phyloP scores from a whole-genome alignment of 2,888 invertebrate species.

The Stenolophus ochropezus region DNA sequence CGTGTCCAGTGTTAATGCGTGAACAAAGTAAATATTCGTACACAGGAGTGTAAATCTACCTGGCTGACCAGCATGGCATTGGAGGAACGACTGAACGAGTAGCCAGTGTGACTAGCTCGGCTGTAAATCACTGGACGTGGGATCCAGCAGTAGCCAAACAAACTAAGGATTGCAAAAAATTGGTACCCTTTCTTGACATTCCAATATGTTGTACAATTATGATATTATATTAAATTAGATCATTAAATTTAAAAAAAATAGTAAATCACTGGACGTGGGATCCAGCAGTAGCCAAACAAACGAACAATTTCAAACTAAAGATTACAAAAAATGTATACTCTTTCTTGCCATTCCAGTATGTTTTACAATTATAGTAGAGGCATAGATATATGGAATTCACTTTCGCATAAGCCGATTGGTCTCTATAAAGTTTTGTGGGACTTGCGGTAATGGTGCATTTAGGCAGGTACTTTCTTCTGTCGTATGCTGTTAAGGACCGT shows the following conservation, averaged over 20 bases:
- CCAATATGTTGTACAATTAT: background rate
- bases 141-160: background rate
- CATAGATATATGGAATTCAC: too few species aligned
- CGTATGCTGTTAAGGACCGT: too few species aligned
- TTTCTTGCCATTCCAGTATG: background rate
- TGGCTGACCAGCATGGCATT: background rate
- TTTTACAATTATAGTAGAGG: background rate
- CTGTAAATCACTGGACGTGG: constrained; percentile 29
- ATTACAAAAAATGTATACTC: too few species aligned
- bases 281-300: background rate
- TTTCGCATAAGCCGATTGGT: too few species aligned
- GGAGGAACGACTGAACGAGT: background rate
- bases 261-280: constrained; percentile 27
- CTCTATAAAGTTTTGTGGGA: too few species aligned
- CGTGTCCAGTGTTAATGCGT: constrained; percentile 29
- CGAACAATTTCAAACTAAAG: background rate
- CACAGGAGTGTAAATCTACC: constrained; percentile 26
- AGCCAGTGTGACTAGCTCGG: constrained; percentile 8
- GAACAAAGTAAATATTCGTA: constrained; percentile 47
- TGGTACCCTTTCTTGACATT: background rate
- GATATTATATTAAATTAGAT: background rate
- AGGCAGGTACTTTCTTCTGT: too few species aligned
- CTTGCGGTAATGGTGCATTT: too few species aligned
- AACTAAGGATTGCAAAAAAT: too few species aligned
- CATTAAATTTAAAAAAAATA: background rate